phyloP scores from a whole-genome alignment of 64 coral and sea anemone species.

The Montipora cactus region DNA sequence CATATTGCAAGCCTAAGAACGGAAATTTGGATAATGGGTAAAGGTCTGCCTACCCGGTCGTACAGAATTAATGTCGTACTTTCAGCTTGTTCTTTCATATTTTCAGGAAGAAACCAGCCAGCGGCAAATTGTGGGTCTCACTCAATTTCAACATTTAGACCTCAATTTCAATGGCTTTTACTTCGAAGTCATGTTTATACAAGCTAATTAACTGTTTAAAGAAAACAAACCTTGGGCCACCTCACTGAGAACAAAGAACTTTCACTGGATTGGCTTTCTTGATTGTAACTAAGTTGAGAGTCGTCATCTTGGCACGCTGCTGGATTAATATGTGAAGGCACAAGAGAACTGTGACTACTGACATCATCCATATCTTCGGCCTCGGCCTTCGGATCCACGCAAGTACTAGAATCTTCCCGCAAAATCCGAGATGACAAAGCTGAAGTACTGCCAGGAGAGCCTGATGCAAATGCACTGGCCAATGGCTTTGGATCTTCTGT shows the following conservation, averaged over 20 bases:
- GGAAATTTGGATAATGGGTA: too few relatives aligned
- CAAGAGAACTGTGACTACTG: slow-evolving; percentile 8
- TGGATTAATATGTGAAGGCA: slow-evolving; percentile 41
- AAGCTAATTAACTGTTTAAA: neutral
- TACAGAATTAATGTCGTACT: too few relatives aligned
- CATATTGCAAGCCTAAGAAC: too few relatives aligned
- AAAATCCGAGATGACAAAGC: neutral
- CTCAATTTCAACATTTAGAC: neutral
- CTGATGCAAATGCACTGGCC: neutral
- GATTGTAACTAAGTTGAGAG: slow-evolving; percentile 79
- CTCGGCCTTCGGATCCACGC: neutral
- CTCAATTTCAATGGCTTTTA: neutral
- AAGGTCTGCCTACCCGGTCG: too few relatives aligned
- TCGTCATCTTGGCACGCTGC: slow-evolving; percentile 74
- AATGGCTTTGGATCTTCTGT: neutral
- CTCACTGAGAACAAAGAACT: slow-evolving; percentile 73
- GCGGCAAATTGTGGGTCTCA: too few relatives aligned
- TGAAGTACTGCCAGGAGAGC: neutral
- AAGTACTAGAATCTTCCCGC: neutral
- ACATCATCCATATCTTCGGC: slow-evolving; percentile 33
- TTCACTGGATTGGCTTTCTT: slow-evolving; percentile 78
- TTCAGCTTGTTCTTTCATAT: too few relatives aligned
- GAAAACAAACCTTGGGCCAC: slow-evolving; percentile 83
- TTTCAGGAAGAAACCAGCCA: too few relatives aligned
- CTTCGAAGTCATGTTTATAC: too few relatives aligned